Evolutionary conservation across 2,797 vertebrate genomes (phyloP).

Genomic region (Prionace glauca): DNA sequence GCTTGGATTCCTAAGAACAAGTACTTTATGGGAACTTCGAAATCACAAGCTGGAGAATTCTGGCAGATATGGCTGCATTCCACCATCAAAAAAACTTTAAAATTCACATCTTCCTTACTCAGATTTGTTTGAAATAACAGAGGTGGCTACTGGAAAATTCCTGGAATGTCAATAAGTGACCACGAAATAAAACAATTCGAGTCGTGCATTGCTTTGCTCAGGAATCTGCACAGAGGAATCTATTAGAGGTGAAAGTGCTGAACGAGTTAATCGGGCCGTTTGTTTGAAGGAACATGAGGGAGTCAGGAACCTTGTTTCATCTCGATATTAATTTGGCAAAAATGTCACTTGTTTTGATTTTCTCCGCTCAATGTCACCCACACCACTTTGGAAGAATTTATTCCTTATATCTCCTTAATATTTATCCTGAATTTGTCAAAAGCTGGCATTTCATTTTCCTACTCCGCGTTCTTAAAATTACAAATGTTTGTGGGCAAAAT

Average conservation of each 20-base stretch:
- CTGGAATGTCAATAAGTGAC: neutral
- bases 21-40: neutral
- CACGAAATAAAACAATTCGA: neutral
- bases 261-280: neutral
- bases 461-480: neutral
- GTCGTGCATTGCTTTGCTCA: neutral
- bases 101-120: neutral
- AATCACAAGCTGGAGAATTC: neutral
- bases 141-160: neutral
- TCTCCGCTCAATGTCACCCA: neutral
- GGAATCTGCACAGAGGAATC: neutral
- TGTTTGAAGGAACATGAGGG: neutral
- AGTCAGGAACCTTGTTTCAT: too few relatives aligned
- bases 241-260: neutral
- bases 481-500: neutral
- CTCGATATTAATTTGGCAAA: neutral
- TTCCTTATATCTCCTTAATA: neutral
- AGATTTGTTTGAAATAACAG: neutral
- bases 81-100: neutral
- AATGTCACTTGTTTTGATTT: neutral
- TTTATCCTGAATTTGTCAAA: neutral
- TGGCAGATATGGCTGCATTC: neutral
- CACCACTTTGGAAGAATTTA: neutral
- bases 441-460: neutral
- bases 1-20: neutral